These are phyloP conservation scores for Vanacampus margaritifer DNA, from an alignment of 2,113 vertebrate genomes.

Conservation along the genomic window DNA sequence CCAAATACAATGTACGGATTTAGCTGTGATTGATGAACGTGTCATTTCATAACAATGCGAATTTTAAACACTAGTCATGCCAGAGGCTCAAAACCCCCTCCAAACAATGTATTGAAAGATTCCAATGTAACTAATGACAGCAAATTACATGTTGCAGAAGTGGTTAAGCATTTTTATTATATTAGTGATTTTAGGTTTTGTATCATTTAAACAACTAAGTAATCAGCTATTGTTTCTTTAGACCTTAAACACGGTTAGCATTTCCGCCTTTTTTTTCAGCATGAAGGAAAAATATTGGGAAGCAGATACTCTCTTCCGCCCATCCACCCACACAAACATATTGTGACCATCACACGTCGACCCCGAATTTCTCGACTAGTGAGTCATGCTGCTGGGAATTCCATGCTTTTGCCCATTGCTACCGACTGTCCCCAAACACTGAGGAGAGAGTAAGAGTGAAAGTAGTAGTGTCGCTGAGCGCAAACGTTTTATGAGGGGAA, in stretches of 20 bases:
- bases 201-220: neutral
- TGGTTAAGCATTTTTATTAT: neutral
- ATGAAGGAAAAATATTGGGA: slow-evolving; percentile 44
- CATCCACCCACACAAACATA: slow-evolving; percentile 39
- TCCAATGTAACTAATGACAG: neutral
- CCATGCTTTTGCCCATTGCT: slow-evolving; percentile 58
- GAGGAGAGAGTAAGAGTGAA: slow-evolving; percentile 3
- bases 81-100: neutral
- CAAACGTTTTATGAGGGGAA: neutral
- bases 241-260: slow-evolving; percentile 33
- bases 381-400: slow-evolving; percentile 70
- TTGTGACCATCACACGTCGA: slow-evolving; percentile 9
- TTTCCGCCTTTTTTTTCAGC: slow-evolving; percentile 16
- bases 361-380: slow-evolving; percentile 35
- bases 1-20: slow-evolving; percentile 21
- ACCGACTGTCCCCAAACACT: slow-evolving; percentile 33
- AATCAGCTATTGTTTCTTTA: neutral
- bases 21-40: slow-evolving; percentile 14
- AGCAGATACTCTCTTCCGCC: slow-evolving; percentile 12
- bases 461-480: neutral
- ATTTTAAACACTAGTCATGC: neutral
- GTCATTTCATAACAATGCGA: slow-evolving; percentile 9
- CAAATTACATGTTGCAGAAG: too few species aligned
- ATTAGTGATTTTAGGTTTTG: neutral
- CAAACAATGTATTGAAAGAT: neutral